phyloP scores from a whole-genome alignment of 2,888 invertebrate genomes.

The Pristionchus mayeri region DNA sequence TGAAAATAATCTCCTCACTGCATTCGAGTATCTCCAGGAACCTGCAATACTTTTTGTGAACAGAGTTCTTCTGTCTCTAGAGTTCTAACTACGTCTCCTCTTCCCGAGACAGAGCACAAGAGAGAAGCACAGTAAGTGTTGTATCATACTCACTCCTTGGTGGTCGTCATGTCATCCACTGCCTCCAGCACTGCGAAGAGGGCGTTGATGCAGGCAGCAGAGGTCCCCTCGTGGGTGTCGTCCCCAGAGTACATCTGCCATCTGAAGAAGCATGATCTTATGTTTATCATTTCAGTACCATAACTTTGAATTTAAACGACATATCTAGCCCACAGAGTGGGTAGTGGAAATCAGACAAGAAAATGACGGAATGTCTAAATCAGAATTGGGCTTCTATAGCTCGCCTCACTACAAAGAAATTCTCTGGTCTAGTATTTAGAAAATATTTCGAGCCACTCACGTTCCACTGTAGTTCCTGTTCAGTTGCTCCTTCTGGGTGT shows the following conservation, averaged over 20 bases:
- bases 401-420: too few relatives aligned
- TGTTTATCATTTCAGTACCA: neutral
- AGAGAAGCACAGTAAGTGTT: neutral
- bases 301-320: neutral
- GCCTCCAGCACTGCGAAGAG: slow-evolving; percentile 39
- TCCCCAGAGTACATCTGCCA: slow-evolving; percentile 37
- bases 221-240: slow-evolving; percentile 4
- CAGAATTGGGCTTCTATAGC: too few relatives aligned
- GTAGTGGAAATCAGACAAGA: too few relatives aligned
- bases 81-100: too few relatives aligned
- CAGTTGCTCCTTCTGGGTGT: neutral
- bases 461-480: neutral
- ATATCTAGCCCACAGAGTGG: neutral
- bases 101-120: neutral
- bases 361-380: too few relatives aligned
- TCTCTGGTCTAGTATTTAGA: too few relatives aligned
- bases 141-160: neutral
- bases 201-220: slow-evolving; percentile 25
- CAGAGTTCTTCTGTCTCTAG: neutral
- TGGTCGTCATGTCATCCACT: neutral
- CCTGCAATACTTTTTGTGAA: neutral
- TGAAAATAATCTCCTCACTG: neutral
- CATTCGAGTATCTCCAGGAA: neutral
- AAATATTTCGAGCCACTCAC: neutral
- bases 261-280: neutral